Conservation (phyloP, 2,888 invertebrate species). For the Pseudanteris insignis region DNA sequence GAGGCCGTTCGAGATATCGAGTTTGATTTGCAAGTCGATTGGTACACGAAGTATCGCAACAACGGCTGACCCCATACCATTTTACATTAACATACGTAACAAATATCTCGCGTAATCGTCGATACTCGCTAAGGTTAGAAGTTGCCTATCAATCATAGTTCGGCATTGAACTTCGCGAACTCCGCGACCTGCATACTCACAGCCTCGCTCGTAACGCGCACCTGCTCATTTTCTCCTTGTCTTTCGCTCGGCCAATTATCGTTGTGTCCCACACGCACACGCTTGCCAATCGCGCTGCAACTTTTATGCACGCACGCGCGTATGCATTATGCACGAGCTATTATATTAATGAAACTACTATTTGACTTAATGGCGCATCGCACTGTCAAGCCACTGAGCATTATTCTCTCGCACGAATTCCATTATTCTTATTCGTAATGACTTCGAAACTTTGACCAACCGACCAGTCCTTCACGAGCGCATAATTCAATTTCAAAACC, state of each 20-base stretch:
- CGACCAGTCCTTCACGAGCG: no score
- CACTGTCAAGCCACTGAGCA: slow-evolving; percentile 4
- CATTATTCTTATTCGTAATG: no score
- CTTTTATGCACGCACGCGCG: slow-evolving; percentile 25
- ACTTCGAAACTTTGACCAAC: no score
- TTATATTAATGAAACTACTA: slow-evolving; percentile 38
- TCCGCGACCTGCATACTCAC: slow-evolving; percentile 30
- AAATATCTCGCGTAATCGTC: slow-evolving; percentile 50
- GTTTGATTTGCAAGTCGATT: slow-evolving; percentile 55
- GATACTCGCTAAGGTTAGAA: slow-evolving; percentile 61
- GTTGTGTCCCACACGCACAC: slow-evolving; percentile 24
- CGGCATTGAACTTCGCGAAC: slow-evolving; percentile 60
- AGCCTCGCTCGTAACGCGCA: slow-evolving; percentile 14
- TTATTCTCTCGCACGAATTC: slow-evolving; percentile 5
- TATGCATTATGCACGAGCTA: slow-evolving; percentile 38
- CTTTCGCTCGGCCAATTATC: slow-evolving; percentile 20
- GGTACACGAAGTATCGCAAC: slow-evolving; percentile 45
- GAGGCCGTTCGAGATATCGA: slow-evolving; percentile 48
- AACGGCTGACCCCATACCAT: slow-evolving; percentile 46
- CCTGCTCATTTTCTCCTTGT: slow-evolving; percentile 21
- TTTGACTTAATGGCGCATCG: slow-evolving; percentile 25
- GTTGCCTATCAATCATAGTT: slow-evolving; percentile 62
- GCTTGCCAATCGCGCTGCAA: slow-evolving; percentile 26
- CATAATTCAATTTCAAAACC: no score
- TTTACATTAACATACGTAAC: slow-evolving; percentile 53